phyloP scores from a whole-genome alignment of 2,888 invertebrate genomes.

The Bursaphelenchus okinawaensis region DNA sequence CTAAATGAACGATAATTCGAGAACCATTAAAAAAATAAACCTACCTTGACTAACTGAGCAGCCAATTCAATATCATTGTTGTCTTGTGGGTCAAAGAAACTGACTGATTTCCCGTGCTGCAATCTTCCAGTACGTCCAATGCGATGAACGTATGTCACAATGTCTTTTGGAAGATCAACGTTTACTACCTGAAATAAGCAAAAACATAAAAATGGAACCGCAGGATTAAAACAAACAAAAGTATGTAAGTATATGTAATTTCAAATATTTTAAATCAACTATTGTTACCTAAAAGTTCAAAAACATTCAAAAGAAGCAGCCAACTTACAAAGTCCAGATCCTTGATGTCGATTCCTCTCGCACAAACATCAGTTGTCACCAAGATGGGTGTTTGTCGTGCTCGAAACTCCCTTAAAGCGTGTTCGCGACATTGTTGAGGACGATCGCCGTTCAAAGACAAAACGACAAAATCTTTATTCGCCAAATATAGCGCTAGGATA shows the following conservation, averaged over 20 bases:
- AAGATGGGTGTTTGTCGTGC: constrained; percentile 67
- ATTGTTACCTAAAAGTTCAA: too few species aligned
- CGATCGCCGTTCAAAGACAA: constrained; percentile 63
- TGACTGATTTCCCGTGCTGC: constrained; percentile 28
- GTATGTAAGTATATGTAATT: too few species aligned
- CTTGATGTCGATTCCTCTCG: constrained; percentile 82
- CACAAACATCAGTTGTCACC: constrained; percentile 90
- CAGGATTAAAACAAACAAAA: too few species aligned
- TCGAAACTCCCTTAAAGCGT: constrained; percentile 71
- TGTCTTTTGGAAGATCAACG: constrained; percentile 60
- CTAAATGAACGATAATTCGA: too few species aligned
- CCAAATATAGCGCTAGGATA: constrained; percentile 27
- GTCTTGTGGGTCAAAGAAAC: constrained; percentile 28
- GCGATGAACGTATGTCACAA: constrained; percentile 61
- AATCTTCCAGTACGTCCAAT: constrained; percentile 63
- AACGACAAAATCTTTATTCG: constrained; percentile 19
- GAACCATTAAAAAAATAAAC: too few species aligned
- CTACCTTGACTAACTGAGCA: constrained; percentile 15
- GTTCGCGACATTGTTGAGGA: constrained; percentile 70
- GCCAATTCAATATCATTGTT: constrained; percentile 2
- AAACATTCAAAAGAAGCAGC: too few species aligned
- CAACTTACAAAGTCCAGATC: constrained; percentile 62
- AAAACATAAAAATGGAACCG: background rate
- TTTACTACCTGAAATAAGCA: constrained; percentile 58
- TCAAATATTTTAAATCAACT: too few species aligned